Base-by-base conservation (phyloP, 2,888 invertebrate species). In the Tromatobia lineatoria region DNA sequence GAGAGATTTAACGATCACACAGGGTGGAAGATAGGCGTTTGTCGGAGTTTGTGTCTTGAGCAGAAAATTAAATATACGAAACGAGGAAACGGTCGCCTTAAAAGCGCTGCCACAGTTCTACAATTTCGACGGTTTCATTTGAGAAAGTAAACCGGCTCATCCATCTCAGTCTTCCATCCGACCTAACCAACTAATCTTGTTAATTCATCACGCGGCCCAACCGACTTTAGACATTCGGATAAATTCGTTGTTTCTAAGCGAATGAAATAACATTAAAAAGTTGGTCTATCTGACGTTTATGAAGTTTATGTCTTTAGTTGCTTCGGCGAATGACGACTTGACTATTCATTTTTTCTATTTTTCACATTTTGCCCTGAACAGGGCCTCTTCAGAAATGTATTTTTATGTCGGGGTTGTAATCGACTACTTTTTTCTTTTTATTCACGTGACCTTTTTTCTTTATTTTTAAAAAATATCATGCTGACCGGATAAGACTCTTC, bases 11-110 rank as follows among this genome's bases (percentile, higher is more conserved):
- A 73, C 73, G 66, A 74, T 73, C 67, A 15, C 42, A 50, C 10
- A 15, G 57, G 45, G 42, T 7, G 42, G 15, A 54, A 20, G 34
- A 42, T 1, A 61, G 10, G 25, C n/a, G 50, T 34, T 34, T 34
- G n/a, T 1, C 50, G 20, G 38, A 20, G 34, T 45, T 20, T 23
- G 73, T 47, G 47, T 34, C 59, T 59, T 54, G 42, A 73, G 38
- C 23, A 59, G 59, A n/a, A 82, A 82, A 82, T 82, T 67, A 73
- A 77, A 82, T 77, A 67, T 73, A 77, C 50, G 71, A 77, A 67
- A 71, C 67, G 54, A 59, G 59, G 45, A 20, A 77, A 61, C 18
- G 42, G 57, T 67, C 59, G 64, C 20, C 70, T 23, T 71, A 59
- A 67, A 71, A 77, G 76, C 69, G 52, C 42, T 25, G 34, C 23